These are phyloP conservation scores for Acrobasis repandana DNA, from an alignment of 2,888 invertebrate genomes.

Conservation along the genomic window DNA sequence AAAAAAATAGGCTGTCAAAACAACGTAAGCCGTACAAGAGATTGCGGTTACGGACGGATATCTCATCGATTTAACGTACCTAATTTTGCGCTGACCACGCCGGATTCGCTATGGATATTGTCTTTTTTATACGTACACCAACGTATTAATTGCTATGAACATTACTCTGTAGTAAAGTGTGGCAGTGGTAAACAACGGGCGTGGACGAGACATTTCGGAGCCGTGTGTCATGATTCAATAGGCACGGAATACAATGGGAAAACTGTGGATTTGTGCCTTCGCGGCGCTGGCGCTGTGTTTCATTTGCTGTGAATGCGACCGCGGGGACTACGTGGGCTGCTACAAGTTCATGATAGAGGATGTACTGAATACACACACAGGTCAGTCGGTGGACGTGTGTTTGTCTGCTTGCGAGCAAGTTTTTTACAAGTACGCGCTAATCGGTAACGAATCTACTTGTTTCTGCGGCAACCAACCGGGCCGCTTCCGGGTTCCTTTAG, in stretches of 20 bases:
- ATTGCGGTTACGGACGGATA: constrained; percentile 33
- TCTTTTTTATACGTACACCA: background rate
- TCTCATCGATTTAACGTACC: constrained; percentile 29
- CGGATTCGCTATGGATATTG: constrained; percentile 7
- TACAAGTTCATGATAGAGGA: constrained; percentile 60
- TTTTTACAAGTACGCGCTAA: constrained; percentile 71
- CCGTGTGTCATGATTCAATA: constrained; percentile 50
- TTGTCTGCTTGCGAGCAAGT: constrained; percentile 73
- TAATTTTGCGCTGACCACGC: constrained; percentile 2
- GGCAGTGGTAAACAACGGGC: constrained; percentile 27
- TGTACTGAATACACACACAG: constrained; percentile 70
- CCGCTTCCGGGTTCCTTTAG: constrained; percentile 64
- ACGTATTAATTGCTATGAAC: background rate
- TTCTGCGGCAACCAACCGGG: constrained; percentile 73
- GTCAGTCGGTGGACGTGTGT: constrained; percentile 74
- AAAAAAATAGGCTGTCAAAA: constrained; percentile 7
- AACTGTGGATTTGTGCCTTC: constrained; percentile 40
- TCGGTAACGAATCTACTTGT: constrained; percentile 71
- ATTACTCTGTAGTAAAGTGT: background rate
- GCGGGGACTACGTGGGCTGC: constrained; percentile 74
- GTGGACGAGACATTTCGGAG: constrained; percentile 34
- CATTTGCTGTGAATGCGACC: constrained; percentile 48
- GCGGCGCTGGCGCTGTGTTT: constrained; percentile 42
- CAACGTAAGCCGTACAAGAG: constrained; percentile 20
- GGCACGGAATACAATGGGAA: constrained; percentile 58